Evolutionary conservation across 2,113 vertebrate species (phyloP).

Genomic region (Cynocephalus volans): DNA sequence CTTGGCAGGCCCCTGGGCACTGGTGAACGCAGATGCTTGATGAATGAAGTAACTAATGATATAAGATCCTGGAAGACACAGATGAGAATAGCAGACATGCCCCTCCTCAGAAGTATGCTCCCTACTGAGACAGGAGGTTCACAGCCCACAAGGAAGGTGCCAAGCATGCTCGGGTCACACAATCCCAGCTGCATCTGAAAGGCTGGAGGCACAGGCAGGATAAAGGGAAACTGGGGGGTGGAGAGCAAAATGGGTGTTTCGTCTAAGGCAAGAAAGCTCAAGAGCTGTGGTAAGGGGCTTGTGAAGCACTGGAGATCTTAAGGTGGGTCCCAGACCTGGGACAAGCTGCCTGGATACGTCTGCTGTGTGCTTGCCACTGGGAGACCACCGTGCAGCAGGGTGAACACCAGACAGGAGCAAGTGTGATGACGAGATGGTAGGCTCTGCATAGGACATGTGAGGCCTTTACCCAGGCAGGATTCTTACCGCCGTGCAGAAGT

Average conservation of each 20-base stretch:
- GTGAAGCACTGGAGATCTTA: neutral
- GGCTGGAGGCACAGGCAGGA: too few species aligned
- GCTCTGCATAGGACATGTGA: neutral
- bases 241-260: too few species aligned
- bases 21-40: neutral
- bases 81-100: fast-evolving
- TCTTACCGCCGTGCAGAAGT: slow-evolving; percentile 96
- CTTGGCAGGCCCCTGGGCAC: neutral
- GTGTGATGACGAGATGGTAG: fast-evolving
- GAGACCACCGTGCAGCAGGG: neutral
- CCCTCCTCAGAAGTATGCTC: fast-evolving
- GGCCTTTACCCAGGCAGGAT: neutral
- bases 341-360: neutral
- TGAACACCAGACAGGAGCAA: too few species aligned
- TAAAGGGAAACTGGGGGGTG: neutral
- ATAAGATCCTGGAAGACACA: neutral
- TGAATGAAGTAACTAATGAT: neutral
- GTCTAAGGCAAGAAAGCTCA: neutral
- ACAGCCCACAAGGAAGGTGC: fast-evolving
- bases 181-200: fast-evolving
- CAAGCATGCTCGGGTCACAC: neutral
- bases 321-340: neutral
- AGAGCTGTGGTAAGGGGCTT: neutral
- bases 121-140: neutral
- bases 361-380: too few species aligned